These are phyloP conservation scores for Lutraria lutraria DNA, from an alignment of 2,888 invertebrate species.

Conservation along the genomic window DNA sequence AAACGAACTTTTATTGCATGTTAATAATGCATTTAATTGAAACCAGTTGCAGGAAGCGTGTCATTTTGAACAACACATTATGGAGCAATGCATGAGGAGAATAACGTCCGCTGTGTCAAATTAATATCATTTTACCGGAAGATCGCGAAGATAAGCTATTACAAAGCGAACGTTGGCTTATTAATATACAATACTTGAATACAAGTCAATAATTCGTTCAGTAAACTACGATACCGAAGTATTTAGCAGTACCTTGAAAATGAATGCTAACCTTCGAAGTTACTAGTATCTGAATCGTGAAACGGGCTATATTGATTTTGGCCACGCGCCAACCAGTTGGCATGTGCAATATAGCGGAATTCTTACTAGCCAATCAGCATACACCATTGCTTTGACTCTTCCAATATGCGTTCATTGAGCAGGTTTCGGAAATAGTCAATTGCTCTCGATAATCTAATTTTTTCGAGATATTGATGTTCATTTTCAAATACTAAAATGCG, in stretches of 20 bases:
- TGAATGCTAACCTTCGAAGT: constrained; percentile 14
- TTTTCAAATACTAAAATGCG: background rate
- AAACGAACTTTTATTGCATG: too few relatives aligned
- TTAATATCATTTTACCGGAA: background rate
- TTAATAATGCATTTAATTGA: too few relatives aligned
- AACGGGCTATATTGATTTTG: constrained; percentile 61
- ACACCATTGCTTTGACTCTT: constrained; percentile 41
- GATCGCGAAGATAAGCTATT: background rate
- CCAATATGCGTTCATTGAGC: constrained; percentile 38
- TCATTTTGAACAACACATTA: too few relatives aligned
- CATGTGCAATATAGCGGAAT: constrained; percentile 59
- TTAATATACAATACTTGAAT: background rate
- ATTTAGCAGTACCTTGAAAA: background rate
- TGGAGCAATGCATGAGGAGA: background rate
- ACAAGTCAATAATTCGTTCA: background rate
- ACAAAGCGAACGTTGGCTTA: background rate
- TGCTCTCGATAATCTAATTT: background rate
- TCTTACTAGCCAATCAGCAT: constrained; percentile 59
- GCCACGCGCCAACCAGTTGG: constrained; percentile 53
- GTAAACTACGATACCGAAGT: background rate
- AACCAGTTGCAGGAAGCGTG: too few relatives aligned
- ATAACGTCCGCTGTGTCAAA: background rate
- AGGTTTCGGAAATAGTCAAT: constrained; percentile 20
- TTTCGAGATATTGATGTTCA: background rate
- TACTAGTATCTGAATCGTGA: constrained; percentile 57